phyloP scores from a whole-genome alignment of 1,140 invertebrate genomes.

The Nilaparvata lugens region DNA sequence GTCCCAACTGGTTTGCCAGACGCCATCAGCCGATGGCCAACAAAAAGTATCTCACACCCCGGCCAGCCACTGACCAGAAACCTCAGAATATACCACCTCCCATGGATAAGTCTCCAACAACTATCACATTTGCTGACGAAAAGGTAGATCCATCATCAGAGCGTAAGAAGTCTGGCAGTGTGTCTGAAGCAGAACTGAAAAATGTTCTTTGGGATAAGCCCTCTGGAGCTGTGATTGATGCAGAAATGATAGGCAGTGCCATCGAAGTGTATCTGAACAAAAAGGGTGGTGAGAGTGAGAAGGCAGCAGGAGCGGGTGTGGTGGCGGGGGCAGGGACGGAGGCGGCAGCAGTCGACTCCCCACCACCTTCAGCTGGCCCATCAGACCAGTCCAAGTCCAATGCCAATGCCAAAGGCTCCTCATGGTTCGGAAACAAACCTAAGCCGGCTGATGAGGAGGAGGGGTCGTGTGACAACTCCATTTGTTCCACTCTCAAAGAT shows the following conservation, averaged over 20 bases:
- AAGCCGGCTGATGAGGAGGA: conserved; percentile 50
- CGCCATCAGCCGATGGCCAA: conserved; percentile 60
- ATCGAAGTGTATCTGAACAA: conserved; percentile 65
- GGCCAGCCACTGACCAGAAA: background rate
- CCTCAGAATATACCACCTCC: conserved; percentile 12
- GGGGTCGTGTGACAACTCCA: conserved; percentile 56
- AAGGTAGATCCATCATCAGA: conserved; percentile 22
- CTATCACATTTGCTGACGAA: conserved; percentile 34
- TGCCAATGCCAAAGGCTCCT: conserved; percentile 11
- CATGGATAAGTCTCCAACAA: conserved; percentile 31
- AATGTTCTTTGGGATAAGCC: conserved; percentile 60
- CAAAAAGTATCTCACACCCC: conserved; percentile 16
- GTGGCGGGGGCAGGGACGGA: conserved; percentile 21
- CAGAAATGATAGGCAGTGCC: conserved; percentile 64
- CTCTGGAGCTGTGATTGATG: conserved; percentile 63
- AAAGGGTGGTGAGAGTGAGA: conserved; percentile 28
- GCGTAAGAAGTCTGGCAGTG: conserved; percentile 3
- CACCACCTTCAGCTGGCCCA: conserved; percentile 41
- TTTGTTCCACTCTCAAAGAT: conserved; percentile 72
- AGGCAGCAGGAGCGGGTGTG: conserved; percentile 23
- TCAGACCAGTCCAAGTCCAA: conserved; percentile 24
- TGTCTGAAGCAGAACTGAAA: conserved; percentile 12
- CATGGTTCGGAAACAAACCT: conserved; percentile 18
- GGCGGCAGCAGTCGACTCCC: conserved; percentile 16
- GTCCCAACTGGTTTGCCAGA: conserved; percentile 61